Evolutionary conservation across 2,113 vertebrate genomes (phyloP).

Genomic region (Rutilus rutilus): DNA sequence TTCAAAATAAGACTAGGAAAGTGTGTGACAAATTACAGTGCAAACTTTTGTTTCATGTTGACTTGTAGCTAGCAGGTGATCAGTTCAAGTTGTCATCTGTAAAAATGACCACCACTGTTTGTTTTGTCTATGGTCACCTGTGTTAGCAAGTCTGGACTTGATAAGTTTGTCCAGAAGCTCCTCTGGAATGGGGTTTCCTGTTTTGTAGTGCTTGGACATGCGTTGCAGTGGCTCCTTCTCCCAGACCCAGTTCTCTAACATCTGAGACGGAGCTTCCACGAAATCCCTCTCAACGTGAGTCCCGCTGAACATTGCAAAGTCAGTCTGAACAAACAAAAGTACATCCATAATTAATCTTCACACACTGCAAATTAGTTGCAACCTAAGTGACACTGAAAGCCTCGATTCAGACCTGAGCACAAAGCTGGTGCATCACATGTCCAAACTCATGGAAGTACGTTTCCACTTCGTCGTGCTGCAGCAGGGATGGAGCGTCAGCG

Average conservation of each 20-base stretch:
- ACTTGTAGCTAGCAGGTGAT: background rate
- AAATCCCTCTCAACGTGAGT: slow-evolving; percentile 96
- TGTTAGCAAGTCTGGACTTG: slow-evolving; percentile 93
- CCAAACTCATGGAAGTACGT: slow-evolving; percentile 98
- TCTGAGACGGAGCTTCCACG: slow-evolving; percentile 95
- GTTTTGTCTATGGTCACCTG: slow-evolving; percentile 71
- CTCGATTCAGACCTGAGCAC: slow-evolving; percentile 82
- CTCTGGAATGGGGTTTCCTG: slow-evolving; percentile 77
- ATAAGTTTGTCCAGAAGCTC: slow-evolving; percentile 91
- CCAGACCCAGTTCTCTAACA: slow-evolving; percentile 99
- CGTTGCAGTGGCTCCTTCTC: slow-evolving; percentile 89
- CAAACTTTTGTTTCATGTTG: background rate
- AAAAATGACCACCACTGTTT: background rate
- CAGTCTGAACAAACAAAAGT: slow-evolving; percentile 75
- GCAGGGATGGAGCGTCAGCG: slow-evolving; percentile 82
- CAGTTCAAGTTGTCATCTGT: background rate
- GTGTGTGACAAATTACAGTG: background rate
- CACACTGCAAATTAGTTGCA: background rate
- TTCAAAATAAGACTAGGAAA: background rate
- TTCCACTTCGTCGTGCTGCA: slow-evolving; percentile 98
- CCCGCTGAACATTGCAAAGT: slow-evolving; percentile 97
- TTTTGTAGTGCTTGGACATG: slow-evolving; percentile 93
- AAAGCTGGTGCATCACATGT: slow-evolving; percentile 98
- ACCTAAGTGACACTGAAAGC: background rate
- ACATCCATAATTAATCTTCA: background rate